A percentile compares a stretch with the other conserved stretches of the same genome.
Conservation (phyloP, 2,797 vertebrate genomes). For the Pygocentrus nattereri region DNA sequence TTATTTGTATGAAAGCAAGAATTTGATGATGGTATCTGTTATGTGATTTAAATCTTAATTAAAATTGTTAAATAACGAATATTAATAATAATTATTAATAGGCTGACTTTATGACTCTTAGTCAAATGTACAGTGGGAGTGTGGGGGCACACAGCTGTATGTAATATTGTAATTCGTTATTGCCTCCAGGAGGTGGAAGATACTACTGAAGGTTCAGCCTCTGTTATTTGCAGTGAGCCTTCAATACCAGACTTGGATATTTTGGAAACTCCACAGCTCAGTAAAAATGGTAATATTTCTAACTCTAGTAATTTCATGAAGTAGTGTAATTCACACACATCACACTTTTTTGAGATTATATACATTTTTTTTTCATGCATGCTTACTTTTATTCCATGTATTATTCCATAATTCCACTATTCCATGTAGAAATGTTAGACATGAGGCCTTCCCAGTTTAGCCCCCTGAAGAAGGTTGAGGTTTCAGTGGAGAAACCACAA, state of each 20-base stretch:
- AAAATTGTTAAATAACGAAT: too few species aligned
- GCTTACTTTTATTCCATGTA: too few species aligned
- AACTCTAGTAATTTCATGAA: neutral
- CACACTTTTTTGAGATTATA: too few species aligned
- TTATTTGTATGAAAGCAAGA: neutral
- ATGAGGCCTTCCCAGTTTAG: conserved; percentile 64
- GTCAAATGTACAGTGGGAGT: too few species aligned
- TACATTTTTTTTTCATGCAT: too few species aligned
- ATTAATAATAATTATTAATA: too few species aligned
- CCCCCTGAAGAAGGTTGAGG: conserved; percentile 67
- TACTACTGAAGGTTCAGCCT: neutral
- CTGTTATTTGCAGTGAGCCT: conserved; percentile 14
- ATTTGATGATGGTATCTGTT: too few species aligned
- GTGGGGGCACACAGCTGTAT: too few species aligned
- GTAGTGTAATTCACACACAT: neutral
- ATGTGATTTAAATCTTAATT: too few species aligned
- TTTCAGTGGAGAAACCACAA: conserved; percentile 61
- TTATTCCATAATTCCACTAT: too few species aligned
- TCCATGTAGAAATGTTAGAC: conserved; percentile 21
- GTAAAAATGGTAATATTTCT: conserved; percentile 36
- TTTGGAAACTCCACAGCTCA: conserved; percentile 20
- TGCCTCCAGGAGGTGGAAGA: conserved; percentile 29
- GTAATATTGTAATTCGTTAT: neutral
- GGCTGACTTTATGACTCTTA: too few species aligned
- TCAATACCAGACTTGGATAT: neutral